These are phyloP conservation scores for Ormyrus rosae DNA, from an alignment of 2,888 invertebrate species.

Conservation along the genomic window DNA sequence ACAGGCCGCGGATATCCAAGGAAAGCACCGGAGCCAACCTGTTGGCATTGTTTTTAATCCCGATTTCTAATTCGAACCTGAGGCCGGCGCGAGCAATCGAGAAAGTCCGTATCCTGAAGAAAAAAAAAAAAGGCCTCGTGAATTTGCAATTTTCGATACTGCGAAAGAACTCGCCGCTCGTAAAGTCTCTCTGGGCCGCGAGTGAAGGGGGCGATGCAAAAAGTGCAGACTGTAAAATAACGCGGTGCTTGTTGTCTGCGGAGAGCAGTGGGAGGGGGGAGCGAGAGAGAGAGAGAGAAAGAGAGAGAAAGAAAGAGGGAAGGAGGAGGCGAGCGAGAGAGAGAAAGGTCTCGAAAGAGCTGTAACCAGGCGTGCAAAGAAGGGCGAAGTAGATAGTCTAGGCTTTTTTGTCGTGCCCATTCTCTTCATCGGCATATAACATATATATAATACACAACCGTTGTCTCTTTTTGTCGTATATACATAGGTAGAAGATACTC, in stretches of 20 bases:
- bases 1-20: neutral
- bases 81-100: neutral
- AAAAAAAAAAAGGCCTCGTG: constrained; percentile 15
- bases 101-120: neutral
- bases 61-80: neutral
- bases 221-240: constrained; percentile 53
- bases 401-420: constrained; percentile 45
- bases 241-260: constrained; percentile 44
- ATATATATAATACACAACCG: constrained; percentile 20
- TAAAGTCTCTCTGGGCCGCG: constrained; percentile 13
- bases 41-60: neutral
- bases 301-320: constrained; percentile 14
- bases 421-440: constrained; percentile 34
- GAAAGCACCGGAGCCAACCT: no score
- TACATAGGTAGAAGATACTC: neutral
- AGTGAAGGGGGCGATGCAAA: constrained; percentile 26
- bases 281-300: constrained; percentile 17
- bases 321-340: constrained; percentile 6
- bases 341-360: constrained; percentile 43
- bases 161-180: constrained; percentile 18
- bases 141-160: constrained; percentile 49
- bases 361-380: constrained; percentile 50
- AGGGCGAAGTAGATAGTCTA: constrained; percentile 54
- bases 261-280: neutral
- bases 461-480: constrained; percentile 5